These are phyloP conservation scores for Tenthredo livida DNA, from an alignment of 2,888 invertebrate genomes.

Conservation along the genomic window DNA sequence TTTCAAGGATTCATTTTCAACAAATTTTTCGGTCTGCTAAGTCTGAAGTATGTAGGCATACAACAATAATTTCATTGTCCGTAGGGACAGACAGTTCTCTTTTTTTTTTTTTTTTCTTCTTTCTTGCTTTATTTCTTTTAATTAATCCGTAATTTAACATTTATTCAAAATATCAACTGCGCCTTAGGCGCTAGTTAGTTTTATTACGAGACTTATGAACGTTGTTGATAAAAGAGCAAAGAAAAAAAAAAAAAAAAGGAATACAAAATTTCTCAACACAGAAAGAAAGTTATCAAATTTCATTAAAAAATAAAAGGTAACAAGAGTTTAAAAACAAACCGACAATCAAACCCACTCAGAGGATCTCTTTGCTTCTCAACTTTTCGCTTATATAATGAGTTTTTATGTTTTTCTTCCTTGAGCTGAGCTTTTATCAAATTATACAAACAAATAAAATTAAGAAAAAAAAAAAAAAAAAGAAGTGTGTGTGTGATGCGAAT, in stretches of 20 bases:
- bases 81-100: not conserved
- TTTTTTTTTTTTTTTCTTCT: not conserved
- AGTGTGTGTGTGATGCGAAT: not conserved
- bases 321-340: no score
- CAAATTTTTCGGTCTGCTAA: conserved; percentile 37
- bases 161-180: not conserved
- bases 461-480: not conserved
- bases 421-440: not conserved
- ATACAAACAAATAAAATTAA: not conserved
- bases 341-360: no score
- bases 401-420: not conserved
- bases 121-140: not conserved
- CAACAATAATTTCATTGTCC: not conserved
- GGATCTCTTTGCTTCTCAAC: not conserved
- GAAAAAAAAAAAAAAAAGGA: no score
- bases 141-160: not conserved
- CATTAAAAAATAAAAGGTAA: no score
- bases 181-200: not conserved
- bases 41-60: conserved; percentile 12
- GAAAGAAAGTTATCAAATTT: no score
- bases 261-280: no score
- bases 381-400: not conserved
- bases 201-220: not conserved
- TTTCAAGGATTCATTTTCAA: conserved; percentile 12
- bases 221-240: no score